A percentile compares a stretch with the other conserved stretches of the same genome.
These are phyloP conservation scores for Cladopsammia gracilis DNA, from an alignment of 64 coral and sea anemone genomes.

Conservation along the genomic window DNA sequence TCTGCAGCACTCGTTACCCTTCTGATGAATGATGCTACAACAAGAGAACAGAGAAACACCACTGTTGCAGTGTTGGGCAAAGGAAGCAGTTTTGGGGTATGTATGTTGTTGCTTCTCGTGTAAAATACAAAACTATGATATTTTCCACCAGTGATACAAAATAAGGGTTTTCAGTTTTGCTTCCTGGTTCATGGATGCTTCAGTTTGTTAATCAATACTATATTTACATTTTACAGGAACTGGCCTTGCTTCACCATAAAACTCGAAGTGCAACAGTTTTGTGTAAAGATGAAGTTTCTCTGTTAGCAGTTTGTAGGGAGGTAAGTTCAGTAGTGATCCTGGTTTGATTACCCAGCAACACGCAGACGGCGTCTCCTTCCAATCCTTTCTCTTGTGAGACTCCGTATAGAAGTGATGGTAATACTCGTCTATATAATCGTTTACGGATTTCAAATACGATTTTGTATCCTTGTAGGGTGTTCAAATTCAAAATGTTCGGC, in stretches of 20 bases:
- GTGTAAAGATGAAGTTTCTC: constrained; percentile 88
- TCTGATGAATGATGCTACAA: constrained; percentile 47
- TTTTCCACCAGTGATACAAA: not conserved
- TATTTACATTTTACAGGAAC: constrained; percentile 59
- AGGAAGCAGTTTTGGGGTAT: constrained; percentile 98
- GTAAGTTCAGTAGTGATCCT: constrained; percentile 14
- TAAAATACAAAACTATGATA: not conserved
- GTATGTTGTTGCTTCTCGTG: not conserved
- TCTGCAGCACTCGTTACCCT: constrained; percentile 78
- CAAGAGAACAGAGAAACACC: constrained; percentile 75
- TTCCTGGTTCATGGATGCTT: not conserved
- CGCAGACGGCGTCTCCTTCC: too few species aligned
- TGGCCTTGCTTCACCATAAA: constrained; percentile 90
- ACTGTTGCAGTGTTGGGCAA: constrained; percentile 89
- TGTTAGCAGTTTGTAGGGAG: constrained; percentile 90
- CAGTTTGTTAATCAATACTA: not conserved
- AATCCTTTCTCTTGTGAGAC: too few species aligned
- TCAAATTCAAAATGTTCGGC: too few species aligned
- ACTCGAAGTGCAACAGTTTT: constrained; percentile 92
- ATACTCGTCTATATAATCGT: too few species aligned
- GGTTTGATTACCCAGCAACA: too few species aligned
- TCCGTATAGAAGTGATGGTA: too few species aligned
- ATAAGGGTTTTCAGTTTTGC: too few species aligned
- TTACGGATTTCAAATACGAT: too few species aligned
- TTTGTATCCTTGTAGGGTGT: too few species aligned